Conservation (phyloP, 1,140 invertebrate genomes). For the Plutomurus gul region DNA sequence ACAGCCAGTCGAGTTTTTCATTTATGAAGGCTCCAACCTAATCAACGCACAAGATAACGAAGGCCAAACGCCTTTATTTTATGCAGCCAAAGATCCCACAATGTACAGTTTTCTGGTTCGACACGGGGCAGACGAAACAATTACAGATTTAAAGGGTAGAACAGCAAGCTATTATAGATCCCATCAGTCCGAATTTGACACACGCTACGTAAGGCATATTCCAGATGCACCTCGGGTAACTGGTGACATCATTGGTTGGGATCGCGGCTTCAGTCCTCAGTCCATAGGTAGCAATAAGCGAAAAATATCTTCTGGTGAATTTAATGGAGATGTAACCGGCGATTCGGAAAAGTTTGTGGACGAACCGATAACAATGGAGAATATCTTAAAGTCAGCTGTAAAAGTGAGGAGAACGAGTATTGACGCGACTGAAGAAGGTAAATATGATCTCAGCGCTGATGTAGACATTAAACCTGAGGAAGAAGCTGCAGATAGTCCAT, state of each 20-base stretch:
- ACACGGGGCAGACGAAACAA: conserved; percentile 75
- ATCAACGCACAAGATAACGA: conserved; percentile 73
- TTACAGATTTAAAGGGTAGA: conserved; percentile 83
- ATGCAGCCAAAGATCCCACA: conserved; percentile 74
- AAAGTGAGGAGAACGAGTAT: conserved; percentile 10
- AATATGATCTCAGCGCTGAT: conserved; percentile 41
- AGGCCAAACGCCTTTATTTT: conserved; percentile 88
- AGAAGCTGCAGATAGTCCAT: conserved; percentile 33
- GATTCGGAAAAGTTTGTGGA: not conserved
- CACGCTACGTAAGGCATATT: conserved; percentile 66
- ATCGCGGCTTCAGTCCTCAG: conserved; percentile 25
- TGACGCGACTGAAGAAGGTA: not conserved
- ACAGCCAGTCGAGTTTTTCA: conserved; percentile 73
- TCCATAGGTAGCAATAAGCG: conserved; percentile 5
- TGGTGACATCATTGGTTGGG: conserved; percentile 47
- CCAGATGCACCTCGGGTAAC: conserved; percentile 73
- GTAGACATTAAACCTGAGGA: conserved; percentile 36
- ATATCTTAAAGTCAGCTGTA: not conserved
- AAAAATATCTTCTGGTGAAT: conserved; percentile 44
- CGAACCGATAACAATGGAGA: conserved; percentile 7
- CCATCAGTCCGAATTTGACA: conserved; percentile 74
- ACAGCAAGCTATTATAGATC: conserved; percentile 76
- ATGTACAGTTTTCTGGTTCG: conserved; percentile 74
- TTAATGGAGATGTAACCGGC: conserved; percentile 4
- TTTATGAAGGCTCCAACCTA: conserved; percentile 69